Evolutionary conservation across 2,797 vertebrate genomes (phyloP), one percentile per base, ranked within the genome.

Genomic region (Alauda arvensis): DNA sequence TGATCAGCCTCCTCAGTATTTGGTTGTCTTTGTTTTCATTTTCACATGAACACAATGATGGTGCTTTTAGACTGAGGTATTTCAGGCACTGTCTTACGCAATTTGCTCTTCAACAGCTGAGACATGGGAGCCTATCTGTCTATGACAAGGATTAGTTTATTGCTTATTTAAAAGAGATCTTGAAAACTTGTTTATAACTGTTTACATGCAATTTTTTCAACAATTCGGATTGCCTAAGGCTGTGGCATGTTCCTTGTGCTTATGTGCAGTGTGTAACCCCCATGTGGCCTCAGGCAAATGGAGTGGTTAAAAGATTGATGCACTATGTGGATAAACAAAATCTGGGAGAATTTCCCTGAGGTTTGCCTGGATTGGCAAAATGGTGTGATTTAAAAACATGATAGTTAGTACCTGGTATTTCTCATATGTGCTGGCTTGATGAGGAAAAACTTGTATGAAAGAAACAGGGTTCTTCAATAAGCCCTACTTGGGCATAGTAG

Each of bases 71-170:
- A 83, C 68, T 1, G 93, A 94, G 93, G 91, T 94, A 95, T 95
- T 95, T 94, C 93, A 93, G 92, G 92, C 93, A 87, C 83, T 65
- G 49, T 89, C 89, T 95, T 95, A 89, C 89, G 92, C 94, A 95
- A 95, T 49, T 87, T 87, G 89, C 89, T 90, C 92, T 94, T 91
- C 65, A 90, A 87, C 92, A 93, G 87, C 89, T 93, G 85, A 94
- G 92, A 88, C 93, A 87, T 87, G 94, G 94, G 92, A 93, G 94
- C 92, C 93, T 95, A 93, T 94, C 92, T 93, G 94, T 95, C 91
- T 94, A 94, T 94, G 94, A 93, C 87, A 93, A 91, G 94, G 94
- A 95, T 95, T 95, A 95, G 92, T 95, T 95, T 95, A 93, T 95
- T 95, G 94, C 89, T 93, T 93, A 94, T 93, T 94, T 93, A 94